Percentiles rank a stretch among this genome's conserved stretches.
These are phyloP conservation scores for Austrolebias charrua DNA, from an alignment of 2,797 vertebrate genomes.

Conservation along the genomic window DNA sequence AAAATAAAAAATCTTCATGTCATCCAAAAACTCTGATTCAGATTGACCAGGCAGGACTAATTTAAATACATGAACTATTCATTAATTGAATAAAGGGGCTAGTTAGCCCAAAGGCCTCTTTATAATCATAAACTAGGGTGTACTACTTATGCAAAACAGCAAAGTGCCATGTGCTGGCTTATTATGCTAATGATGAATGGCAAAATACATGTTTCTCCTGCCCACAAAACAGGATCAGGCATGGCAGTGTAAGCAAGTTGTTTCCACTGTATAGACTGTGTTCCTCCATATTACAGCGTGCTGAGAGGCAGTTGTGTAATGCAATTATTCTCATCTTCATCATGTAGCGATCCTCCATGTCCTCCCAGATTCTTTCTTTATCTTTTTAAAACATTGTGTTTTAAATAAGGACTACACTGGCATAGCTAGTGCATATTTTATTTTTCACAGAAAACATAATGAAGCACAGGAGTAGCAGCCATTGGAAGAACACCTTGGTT, in stretches of 20 bases:
- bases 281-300: slow-evolving; percentile 61
- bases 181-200: slow-evolving; percentile 81
- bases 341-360: slow-evolving; percentile 26
- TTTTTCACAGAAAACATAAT: no score
- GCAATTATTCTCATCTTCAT: slow-evolving; percentile 52
- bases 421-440: no score
- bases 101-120: slow-evolving; percentile 85
- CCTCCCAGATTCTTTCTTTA: slow-evolving; percentile 16
- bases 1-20: slow-evolving; percentile 74
- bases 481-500: no score
- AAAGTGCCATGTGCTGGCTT: slow-evolving; percentile 78
- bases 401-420: not conserved
- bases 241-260: slow-evolving; percentile 78
- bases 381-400: slow-evolving; percentile 26
- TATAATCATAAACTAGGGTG: slow-evolving; percentile 77
- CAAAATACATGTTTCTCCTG: slow-evolving; percentile 77
- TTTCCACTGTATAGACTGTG: slow-evolving; percentile 70
- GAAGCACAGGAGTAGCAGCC: no score
- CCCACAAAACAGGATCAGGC: slow-evolving; percentile 69
- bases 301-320: slow-evolving; percentile 65
- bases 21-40: slow-evolving; percentile 86
- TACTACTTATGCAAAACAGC: slow-evolving; percentile 80
- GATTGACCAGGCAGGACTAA: slow-evolving; percentile 86
- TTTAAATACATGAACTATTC: slow-evolving; percentile 94
- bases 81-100: slow-evolving; percentile 89